Conservation (phyloP, 1,140 invertebrate species). For the Aphelinus certus region DNA sequence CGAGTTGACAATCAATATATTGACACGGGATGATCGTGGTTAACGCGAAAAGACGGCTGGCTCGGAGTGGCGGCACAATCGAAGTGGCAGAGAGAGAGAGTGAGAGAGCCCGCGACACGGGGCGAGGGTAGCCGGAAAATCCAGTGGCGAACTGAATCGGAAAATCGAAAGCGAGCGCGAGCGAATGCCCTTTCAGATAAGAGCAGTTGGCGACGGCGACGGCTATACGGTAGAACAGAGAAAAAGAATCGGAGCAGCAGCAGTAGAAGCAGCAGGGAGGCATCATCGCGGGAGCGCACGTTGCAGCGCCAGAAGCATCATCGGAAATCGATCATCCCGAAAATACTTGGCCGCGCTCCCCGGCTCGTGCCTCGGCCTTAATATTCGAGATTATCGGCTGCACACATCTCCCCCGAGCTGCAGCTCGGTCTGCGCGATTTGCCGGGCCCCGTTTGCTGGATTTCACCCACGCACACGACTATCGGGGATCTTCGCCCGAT, state of each 20-base stretch:
- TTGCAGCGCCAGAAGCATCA: conserved; percentile 6
- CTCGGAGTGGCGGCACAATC: neutral
- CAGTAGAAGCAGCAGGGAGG: neutral
- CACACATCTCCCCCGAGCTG: neutral
- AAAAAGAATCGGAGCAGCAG: neutral
- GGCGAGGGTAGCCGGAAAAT: conserved; percentile 2
- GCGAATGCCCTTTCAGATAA: neutral
- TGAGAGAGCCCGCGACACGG: neutral
- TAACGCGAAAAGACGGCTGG: neutral
- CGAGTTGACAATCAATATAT: too few relatives aligned
- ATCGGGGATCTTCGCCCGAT: too few relatives aligned
- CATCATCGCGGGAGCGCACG: neutral
- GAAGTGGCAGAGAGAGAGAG: too few relatives aligned
- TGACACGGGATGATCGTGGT: neutral
- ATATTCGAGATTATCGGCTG: conserved; percentile 31
- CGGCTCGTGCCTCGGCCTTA: conserved; percentile 17
- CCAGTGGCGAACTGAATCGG: conserved; percentile 4
- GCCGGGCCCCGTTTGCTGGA: too few relatives aligned
- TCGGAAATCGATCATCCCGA: conserved; percentile 32
- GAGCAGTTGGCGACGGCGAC: too few relatives aligned
- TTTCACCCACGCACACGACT: too few relatives aligned
- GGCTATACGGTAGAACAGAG: conserved; percentile 10
- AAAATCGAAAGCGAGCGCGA: conserved; percentile 19
- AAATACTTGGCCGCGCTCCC: conserved; percentile 16
- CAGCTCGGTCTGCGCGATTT: neutral